Percentiles rank a stretch among this genome's conserved stretches.
Evolutionary conservation across 2,797 vertebrate genomes (phyloP).

Genomic region (Pseudopleuronectes americanus): DNA sequence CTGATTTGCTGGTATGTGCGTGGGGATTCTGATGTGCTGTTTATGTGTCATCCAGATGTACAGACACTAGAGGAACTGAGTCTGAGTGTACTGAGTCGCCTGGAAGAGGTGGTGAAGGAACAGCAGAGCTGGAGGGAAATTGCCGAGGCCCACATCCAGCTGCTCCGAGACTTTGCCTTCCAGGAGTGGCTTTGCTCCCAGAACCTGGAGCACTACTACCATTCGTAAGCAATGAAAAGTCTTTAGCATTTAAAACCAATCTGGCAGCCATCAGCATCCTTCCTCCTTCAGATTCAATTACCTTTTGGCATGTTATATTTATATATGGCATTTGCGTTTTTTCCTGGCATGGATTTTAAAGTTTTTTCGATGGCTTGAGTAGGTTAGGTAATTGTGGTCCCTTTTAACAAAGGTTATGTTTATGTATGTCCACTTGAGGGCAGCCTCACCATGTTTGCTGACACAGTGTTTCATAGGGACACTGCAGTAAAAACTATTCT

Average conservation of each 20-base stretch:
- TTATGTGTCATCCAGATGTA: constrained; percentile 81
- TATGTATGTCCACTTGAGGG: constrained; percentile 72
- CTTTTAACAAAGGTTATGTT: constrained; percentile 18
- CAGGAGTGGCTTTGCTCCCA: constrained; percentile 89
- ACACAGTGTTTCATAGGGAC: constrained; percentile 78
- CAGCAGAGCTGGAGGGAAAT: constrained; percentile 82
- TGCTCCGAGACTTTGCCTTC: constrained; percentile 87
- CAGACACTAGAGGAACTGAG: constrained; percentile 88
- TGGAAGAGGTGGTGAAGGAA: constrained; percentile 85
- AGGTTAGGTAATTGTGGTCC: constrained; percentile 1
- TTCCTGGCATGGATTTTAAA: background rate
- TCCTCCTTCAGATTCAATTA: constrained; percentile 12
- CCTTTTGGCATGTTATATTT: constrained; percentile 20
- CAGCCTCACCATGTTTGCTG: constrained; percentile 68
- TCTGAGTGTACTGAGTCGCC: constrained; percentile 82
- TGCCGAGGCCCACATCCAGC: constrained; percentile 82
- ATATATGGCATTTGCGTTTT: background rate
- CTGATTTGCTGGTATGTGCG: constrained; percentile 36
- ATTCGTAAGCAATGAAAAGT: constrained; percentile 78
- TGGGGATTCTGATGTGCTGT: constrained; percentile 28
- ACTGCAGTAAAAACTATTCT: constrained; percentile 75
- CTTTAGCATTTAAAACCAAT: constrained; percentile 23
- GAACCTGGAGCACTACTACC: constrained; percentile 86
- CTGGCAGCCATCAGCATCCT: constrained; percentile 1
- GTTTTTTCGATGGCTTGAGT: background rate